These are phyloP conservation scores for Eucidaris tribuloides DNA, from an alignment of 35 echinoderm and acorn worm species.

Conservation along the genomic window DNA sequence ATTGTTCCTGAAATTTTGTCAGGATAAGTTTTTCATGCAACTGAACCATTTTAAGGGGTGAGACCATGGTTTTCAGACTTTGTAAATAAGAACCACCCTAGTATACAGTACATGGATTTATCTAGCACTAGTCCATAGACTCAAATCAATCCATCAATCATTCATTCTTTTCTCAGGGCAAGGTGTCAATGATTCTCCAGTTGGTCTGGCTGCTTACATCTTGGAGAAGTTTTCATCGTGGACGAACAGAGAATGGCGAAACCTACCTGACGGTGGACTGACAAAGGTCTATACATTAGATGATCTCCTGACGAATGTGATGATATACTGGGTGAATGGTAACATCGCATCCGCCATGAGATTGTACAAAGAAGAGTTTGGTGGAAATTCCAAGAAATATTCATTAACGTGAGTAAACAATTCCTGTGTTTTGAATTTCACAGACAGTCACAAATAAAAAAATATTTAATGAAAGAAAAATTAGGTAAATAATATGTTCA, in stretches of 20 bases:
- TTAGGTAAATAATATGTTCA: too few species aligned
- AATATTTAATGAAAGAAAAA: background rate
- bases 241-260: constrained; percentile 18
- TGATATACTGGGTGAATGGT: constrained; percentile 77
- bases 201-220: constrained; percentile 65
- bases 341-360: constrained; percentile 62
- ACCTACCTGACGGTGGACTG: constrained; percentile 50
- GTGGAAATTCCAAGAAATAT: background rate
- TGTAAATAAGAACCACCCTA: too few species aligned
- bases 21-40: too few species aligned
- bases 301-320: constrained; percentile 73
- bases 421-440: background rate
- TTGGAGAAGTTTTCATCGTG: constrained; percentile 56
- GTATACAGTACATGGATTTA: too few species aligned
- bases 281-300: constrained; percentile 38
- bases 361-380: constrained; percentile 57
- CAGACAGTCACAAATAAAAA: background rate
- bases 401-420: background rate
- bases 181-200: constrained; percentile 49
- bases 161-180: background rate
- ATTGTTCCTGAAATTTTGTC: too few species aligned
- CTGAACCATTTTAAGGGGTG: too few species aligned
- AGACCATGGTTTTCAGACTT: too few species aligned
- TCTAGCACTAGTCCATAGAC: too few species aligned
- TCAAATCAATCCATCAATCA: too few species aligned